Evolutionary conservation across 2,888 invertebrate genomes (phyloP).

Genomic region (Coremacera marginata): DNA sequence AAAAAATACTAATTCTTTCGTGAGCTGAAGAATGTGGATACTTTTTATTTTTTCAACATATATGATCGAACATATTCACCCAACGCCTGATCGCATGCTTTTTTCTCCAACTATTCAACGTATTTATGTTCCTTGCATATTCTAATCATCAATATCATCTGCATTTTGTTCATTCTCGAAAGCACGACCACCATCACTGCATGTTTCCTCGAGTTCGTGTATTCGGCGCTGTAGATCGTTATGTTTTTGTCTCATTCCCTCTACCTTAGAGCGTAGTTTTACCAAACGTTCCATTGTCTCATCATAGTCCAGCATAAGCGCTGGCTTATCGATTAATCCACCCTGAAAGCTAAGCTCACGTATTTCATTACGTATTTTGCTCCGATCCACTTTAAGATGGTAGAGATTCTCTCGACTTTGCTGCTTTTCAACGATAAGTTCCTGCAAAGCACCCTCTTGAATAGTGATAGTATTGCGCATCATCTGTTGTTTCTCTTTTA

Average conservation of each 20-base stretch:
- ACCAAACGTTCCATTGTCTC: constrained; percentile 48
- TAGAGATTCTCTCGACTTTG: constrained; percentile 49
- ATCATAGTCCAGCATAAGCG: constrained; percentile 62
- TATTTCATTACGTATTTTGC: constrained; percentile 48
- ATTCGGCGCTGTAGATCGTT: constrained; percentile 21
- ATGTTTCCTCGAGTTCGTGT: not conserved
- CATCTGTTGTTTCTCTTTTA: constrained; percentile 58
- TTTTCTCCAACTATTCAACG: too few species aligned
- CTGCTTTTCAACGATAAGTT: constrained; percentile 42
- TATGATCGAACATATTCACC: too few species aligned
- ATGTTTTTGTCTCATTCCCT: constrained; percentile 44
- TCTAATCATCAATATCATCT: not conserved
- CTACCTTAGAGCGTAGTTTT: constrained; percentile 37
- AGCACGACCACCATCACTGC: not conserved
- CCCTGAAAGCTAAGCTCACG: constrained; percentile 55
- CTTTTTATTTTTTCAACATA: too few species aligned
- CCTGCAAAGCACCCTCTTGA: constrained; percentile 17
- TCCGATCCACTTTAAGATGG: constrained; percentile 53
- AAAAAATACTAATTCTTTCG: too few species aligned
- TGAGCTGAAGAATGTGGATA: too few species aligned
- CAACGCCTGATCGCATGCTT: too few species aligned
- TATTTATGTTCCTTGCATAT: too few species aligned
- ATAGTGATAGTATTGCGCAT: constrained; percentile 43
- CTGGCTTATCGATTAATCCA: constrained; percentile 61
- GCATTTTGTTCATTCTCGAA: not conserved